A percentile compares a stretch with the other conserved stretches of the same genome.
Conservation (phyloP, 2,888 invertebrate genomes). For the Drosophila neoperkinsi region DNA sequence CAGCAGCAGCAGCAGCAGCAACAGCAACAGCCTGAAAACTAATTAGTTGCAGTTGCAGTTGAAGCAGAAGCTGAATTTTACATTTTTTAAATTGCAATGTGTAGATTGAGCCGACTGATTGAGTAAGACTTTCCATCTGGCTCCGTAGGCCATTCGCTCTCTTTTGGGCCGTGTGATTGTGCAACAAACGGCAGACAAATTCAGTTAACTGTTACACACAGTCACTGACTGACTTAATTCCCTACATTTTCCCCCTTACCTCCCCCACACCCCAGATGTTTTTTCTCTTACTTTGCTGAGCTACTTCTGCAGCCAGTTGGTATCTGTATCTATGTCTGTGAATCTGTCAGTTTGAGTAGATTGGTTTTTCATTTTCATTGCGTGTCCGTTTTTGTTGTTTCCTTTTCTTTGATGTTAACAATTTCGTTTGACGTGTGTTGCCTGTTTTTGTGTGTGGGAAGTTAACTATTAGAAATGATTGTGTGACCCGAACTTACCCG, state of each 20-base stretch:
- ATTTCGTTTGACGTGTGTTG: conserved; percentile 24
- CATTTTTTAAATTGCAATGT: conserved; percentile 38
- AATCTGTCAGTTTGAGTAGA: conserved; percentile 27
- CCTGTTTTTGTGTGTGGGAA: conserved; percentile 9
- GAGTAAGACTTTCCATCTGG: conserved; percentile 58
- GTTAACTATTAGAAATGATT: conserved; percentile 39
- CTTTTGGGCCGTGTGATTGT: conserved; percentile 57
- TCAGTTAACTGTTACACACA: conserved; percentile 79
- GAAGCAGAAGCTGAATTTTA: conserved; percentile 67
- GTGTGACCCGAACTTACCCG: conserved; percentile 30
- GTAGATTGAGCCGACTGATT: conserved; percentile 53
- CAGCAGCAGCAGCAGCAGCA: conserved; percentile 15
- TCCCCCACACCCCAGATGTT: neutral
- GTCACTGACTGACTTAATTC: conserved; percentile 78
- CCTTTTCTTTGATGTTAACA: conserved; percentile 33
- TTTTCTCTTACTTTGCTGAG: conserved; percentile 10
- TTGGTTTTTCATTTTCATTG: conserved; percentile 49
- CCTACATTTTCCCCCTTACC: conserved; percentile 63
- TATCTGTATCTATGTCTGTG: conserved; percentile 10
- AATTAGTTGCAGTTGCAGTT: conserved; percentile 76
- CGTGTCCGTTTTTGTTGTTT: conserved; percentile 25
- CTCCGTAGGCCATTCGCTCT: conserved; percentile 27
- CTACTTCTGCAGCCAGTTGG: neutral
- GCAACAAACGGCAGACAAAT: conserved; percentile 67
- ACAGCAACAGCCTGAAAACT: conserved; percentile 60